Evolutionary conservation across 2,797 vertebrate genomes (phyloP), one percentile per base, ranked within the genome.

Genomic region (Tragelaphus oryx): DNA sequence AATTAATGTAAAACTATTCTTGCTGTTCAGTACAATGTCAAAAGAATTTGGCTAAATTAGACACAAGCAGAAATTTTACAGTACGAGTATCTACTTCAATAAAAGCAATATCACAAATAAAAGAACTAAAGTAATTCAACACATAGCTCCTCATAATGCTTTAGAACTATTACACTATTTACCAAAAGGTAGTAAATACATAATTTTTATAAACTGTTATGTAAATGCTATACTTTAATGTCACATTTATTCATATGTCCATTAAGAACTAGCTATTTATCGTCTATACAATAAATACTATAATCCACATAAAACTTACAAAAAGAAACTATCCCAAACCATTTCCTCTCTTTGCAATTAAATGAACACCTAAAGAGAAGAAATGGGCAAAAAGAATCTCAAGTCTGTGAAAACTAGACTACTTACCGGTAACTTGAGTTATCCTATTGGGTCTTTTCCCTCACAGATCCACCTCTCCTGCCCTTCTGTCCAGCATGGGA

Each of bases 361-460:
- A 89, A 68, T 13, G 33, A 65, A 80, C 46, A 68, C 26, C 46
- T 95, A 79, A 93, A 87, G 93, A 96, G 91, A 96, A 95, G 84
- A 95, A 78, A 93, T 57, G 41, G 93, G 71, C 83, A 93, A 68
- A 94, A 91, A 79, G 92, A 50, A 87, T 92, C 96, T 97, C 93
- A 93, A 92, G 17, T 95, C 78, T 93, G 28, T 91, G 83, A 95
- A 95, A 96, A 97, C 97, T 82, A 94, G 87, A 52, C 94, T 80
- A 98, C 97, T 97, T 87, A 98, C 97, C 97, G 97, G 96, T 92
- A 96, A 97, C 97, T 94, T 88, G 97, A 97, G 97, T 97, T 98
- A 86, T 97, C 97, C 97, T 98, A 97, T 98, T 98, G 97, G 97
- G 97, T 97, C 97, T 97, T 98, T 97, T 97, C 96, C 95, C 97